These are phyloP conservation scores for Chloebia gouldiae DNA, from an alignment of 2,113 vertebrate genomes.

Conservation along the genomic window DNA sequence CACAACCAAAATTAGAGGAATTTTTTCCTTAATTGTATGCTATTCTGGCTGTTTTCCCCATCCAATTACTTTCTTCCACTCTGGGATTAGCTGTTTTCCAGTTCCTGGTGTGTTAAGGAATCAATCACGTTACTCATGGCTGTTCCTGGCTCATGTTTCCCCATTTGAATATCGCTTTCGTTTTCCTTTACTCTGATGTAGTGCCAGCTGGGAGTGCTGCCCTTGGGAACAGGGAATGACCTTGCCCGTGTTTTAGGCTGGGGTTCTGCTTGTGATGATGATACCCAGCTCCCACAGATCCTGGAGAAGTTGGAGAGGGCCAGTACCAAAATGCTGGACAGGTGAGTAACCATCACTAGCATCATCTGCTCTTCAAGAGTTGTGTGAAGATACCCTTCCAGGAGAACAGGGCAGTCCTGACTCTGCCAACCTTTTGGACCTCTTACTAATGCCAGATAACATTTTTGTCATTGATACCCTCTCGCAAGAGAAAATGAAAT, in stretches of 20 bases:
- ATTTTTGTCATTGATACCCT: neutral
- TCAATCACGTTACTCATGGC: neutral
- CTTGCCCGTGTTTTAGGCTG: conserved; percentile 93
- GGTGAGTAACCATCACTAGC: conserved; percentile 66
- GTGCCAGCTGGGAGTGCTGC: conserved; percentile 96
- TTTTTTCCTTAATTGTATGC: neutral
- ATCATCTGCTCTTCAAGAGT: neutral
- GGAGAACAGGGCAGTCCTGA: neutral
- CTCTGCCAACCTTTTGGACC: neutral
- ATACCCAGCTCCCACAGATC: conserved; percentile 93
- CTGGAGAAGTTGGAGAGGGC: conserved; percentile 96
- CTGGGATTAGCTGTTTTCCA: neutral
- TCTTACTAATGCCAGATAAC: neutral
- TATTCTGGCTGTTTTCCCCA: neutral
- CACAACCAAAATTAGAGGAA: neutral
- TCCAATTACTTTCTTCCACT: neutral
- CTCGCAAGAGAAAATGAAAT: neutral
- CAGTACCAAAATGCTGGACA: conserved; percentile 98
- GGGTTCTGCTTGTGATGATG: conserved; percentile 96
- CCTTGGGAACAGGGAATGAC: conserved; percentile 95
- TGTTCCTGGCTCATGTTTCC: neutral
- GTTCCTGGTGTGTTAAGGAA: neutral
- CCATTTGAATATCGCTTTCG: neutral
- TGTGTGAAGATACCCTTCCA: neutral
- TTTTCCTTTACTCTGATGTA: conserved; percentile 48